Percentiles rank a stretch among this genome's conserved stretches.
phyloP scores from a whole-genome alignment of 2,888 invertebrate genomes.

The Chromoteleia sp. region DNA sequence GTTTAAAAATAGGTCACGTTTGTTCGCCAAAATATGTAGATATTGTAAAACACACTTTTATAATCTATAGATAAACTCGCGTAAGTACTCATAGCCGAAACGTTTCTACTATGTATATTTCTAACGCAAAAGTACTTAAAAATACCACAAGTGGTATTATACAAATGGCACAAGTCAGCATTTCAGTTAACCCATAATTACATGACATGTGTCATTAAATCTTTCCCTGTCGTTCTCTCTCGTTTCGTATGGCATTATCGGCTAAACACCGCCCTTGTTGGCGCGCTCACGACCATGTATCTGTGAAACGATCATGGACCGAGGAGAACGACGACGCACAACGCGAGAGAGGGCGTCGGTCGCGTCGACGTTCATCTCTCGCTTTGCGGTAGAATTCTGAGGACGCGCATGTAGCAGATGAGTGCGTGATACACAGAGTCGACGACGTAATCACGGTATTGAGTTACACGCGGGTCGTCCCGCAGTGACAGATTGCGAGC shows the following conservation, averaged over 20 bases:
- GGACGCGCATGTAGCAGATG: constrained; percentile 69
- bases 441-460: constrained; percentile 72
- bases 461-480: constrained; percentile 71
- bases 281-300: constrained; percentile 56
- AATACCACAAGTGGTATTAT: no score
- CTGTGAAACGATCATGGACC: constrained; percentile 53
- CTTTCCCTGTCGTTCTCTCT: constrained; percentile 28
- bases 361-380: constrained; percentile 56
- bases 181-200: constrained; percentile 60
- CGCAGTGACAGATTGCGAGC: constrained; percentile 59
- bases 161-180: constrained; percentile 28
- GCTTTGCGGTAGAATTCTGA: constrained; percentile 58
- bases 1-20: no score
- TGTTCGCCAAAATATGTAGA: no score
- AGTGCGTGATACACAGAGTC: constrained; percentile 66
- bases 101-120: no score
- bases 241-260: constrained; percentile 70
- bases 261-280: constrained; percentile 73
- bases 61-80: no score
- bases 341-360: constrained; percentile 46
- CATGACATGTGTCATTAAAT: constrained; percentile 70
- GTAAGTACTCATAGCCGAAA: no score
- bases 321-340: constrained; percentile 32
- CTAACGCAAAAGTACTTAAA: no score
- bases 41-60: no score